phyloP scores from a whole-genome alignment of 2,113 vertebrate species.

The Rhagologus leucostigma region DNA sequence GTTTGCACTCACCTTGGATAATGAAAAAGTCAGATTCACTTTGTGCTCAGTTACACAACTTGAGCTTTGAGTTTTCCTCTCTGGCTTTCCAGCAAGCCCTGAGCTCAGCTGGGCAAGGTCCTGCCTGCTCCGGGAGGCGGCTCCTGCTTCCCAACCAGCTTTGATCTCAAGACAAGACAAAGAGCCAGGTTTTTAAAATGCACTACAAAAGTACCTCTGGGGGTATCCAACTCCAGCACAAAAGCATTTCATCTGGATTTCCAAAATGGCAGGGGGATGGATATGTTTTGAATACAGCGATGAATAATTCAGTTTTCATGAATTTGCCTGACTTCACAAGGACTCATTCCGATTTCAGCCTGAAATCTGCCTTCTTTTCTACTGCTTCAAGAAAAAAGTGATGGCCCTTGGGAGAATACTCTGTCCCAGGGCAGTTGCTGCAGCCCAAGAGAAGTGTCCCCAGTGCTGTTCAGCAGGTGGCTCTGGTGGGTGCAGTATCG shows the following conservation, averaged over 20 bases:
- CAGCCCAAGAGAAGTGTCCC: background rate
- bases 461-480: rapidly evolving
- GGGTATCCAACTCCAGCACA: background rate
- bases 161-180: background rate
- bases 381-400: background rate
- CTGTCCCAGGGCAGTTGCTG: background rate
- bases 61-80: background rate
- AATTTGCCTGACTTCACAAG: background rate
- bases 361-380: background rate
- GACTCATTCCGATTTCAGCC: background rate
- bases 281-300: background rate
- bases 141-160: background rate
- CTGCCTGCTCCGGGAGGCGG: rapidly evolving
- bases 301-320: slow-evolving; percentile 4
- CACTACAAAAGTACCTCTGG: background rate
- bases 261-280: background rate
- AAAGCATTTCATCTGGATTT: slow-evolving; percentile 11
- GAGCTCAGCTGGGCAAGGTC: background rate
- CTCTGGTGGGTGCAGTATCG: rapidly evolving
- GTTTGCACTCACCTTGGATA: background rate
- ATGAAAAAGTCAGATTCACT: background rate
- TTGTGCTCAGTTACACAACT: background rate
- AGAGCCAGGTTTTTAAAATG: background rate
- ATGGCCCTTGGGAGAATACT: background rate
- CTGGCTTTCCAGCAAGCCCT: background rate